Base-by-base conservation (phyloP, 1,140 invertebrate genomes). In the Sesamia nonagrioides region DNA sequence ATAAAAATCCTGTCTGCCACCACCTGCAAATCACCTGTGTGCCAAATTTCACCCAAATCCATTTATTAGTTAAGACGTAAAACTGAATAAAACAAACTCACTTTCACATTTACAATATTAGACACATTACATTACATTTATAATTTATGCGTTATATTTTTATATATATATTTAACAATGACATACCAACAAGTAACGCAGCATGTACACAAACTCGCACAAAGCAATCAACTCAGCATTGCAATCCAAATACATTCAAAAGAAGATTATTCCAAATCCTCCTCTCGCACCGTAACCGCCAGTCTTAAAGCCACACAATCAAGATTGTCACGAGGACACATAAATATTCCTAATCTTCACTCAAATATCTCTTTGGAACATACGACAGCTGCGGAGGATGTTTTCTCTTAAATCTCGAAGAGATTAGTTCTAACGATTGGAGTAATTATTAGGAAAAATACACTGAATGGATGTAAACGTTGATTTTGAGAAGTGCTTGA, bases 321-420 rank as follows among this genome's bases (percentile, higher is more conserved):
- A 81, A 78, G 78, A 80, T 72, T 66, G 74, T 72, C 78, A 48
- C 52, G 15, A 68, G 58, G 33, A 68, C 56, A 60, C 78, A 81
- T 84, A 84, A 84, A 84, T 84, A 82, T 78, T 40, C 76, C 78
- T 84, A 84, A 84, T 84, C 83, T 84, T 73, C 80, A 78, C 78
- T 79, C 83, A 82, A 84, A 84, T 82, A 82, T 82, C 77, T 79
- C 76, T 79, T 76, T 56, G 58, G 56, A 35, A 61, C 56, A 45
- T 21, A 58, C 73, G 73, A 61, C 73, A 75, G 73, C 42, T 75
- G 73, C 45, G 56, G 5, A 18, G 3, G 42, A 75, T 61, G 58
- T 63, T 75, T 75, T 75, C 73, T 75, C 56, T 40, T 63, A 33
- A 61, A 75, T 45, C 27, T 45, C 73, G 6, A 4, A n/a, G 17